Evolutionary conservation across 1,140 invertebrate genomes (phyloP), one percentile per base, ranked within the genome.

Genomic region (Musca domestica): DNA sequence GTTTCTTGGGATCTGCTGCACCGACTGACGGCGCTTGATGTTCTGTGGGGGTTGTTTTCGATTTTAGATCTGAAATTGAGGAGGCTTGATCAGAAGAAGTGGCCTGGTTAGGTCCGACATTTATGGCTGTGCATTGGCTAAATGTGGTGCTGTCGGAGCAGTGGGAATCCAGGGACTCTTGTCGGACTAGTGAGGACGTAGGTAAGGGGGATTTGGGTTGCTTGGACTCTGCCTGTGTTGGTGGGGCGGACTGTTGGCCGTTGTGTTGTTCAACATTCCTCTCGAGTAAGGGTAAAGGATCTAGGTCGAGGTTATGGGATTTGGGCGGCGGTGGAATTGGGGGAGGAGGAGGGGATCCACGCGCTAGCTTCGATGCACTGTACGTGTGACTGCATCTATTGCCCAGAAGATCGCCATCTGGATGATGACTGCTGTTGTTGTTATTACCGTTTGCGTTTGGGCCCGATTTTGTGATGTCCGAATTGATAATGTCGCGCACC

Each of bases 121-220:
- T 83, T 68, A 83, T 85, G 41, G 84, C 85, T 1, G 87, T 88
- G 71, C 83, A 86, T 51, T 85, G 76, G 68, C 79, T 81, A 69
- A 80, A 73, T 3, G 86, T 84, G 12, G 83, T 84, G 15, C 84
- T 83, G 63, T 85, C 85, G 20, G 83, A 87, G 61, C 77, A 77
- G 63, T 78, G 74, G 61, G 83, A 83, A 67, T 81, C 82, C 5
- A 73, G 71, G 20, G 82, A 83, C 49, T 81, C 78, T 63, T 84
- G 78, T 9, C 78, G 77, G 65, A 25, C 19, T 22, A 66, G 6
- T 48, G 68, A 46, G 64, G 64, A 61, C 19, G 56, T 61, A 19
- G 15, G 56, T 22, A 64, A 61, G 47, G 56, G 9, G 64, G 47
- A 73, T 70, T 46, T 5, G 25, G 17, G 52, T 54, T 19, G 15